Evolutionary conservation across 2,888 invertebrate genomes (phyloP).

Genomic region (Dascillus cervinus): DNA sequence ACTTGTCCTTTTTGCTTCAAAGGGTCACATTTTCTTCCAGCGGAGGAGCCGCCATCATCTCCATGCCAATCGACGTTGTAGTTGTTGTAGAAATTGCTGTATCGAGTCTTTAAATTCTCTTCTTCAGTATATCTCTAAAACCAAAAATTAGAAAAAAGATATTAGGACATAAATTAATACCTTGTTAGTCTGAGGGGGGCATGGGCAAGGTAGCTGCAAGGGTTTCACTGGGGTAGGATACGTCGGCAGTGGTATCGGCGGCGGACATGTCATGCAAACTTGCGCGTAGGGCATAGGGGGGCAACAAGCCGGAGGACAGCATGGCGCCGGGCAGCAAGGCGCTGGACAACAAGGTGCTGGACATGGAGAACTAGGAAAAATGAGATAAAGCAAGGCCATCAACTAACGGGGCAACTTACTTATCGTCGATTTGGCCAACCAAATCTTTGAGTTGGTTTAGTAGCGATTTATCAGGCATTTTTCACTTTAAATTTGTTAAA

Average conservation of each 20-base stretch:
- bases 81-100: conserved; percentile 36
- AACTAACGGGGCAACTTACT: conserved; percentile 1
- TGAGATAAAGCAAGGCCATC: not conserved
- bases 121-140: no score
- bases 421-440: conserved; percentile 5
- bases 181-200: not conserved
- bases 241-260: conserved; percentile 30
- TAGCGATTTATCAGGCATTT: no score
- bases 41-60: no score
- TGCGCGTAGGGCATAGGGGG: conserved; percentile 21
- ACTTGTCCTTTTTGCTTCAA: conserved; percentile 25
- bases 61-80: conserved; percentile 33
- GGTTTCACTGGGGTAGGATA: conserved; percentile 32
- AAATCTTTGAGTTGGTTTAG: conserved; percentile 5
- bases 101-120: conserved; percentile 17
- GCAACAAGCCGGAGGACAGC: conserved; percentile 7
- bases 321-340: conserved; percentile 5
- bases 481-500: not conserved
- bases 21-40: conserved; percentile 1
- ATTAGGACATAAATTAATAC: no score
- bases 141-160: no score
- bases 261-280: conserved; percentile 29
- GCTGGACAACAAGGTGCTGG: conserved; percentile 1
- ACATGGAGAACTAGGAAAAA: not conserved
- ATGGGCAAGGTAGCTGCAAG: conserved; percentile 24